phyloP scores from a whole-genome alignment of 1,140 invertebrate genomes.

The Zaprionus ornatus region DNA sequence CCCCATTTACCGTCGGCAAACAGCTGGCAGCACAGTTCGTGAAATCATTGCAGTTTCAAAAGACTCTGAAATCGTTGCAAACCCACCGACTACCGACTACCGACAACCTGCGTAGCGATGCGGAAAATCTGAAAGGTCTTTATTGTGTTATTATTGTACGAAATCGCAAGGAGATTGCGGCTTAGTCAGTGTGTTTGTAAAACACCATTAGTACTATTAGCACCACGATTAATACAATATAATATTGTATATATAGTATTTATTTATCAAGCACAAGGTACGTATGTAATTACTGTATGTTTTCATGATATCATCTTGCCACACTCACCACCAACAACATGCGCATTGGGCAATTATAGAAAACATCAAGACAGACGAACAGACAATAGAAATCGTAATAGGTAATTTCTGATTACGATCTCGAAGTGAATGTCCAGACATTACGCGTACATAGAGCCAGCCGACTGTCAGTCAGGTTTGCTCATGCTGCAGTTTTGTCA shows the following conservation, averaged over 20 bases:
- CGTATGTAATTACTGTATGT: slow-evolving; percentile 28
- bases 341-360: slow-evolving; percentile 48
- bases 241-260: slow-evolving; percentile 9
- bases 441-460: slow-evolving; percentile 11
- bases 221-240: neutral
- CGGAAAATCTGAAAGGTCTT: slow-evolving; percentile 75
- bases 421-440: slow-evolving; percentile 48
- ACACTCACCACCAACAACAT: neutral
- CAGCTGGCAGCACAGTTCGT: slow-evolving; percentile 33
- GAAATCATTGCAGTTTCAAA: slow-evolving; percentile 72
- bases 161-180: slow-evolving; percentile 35
- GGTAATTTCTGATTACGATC: slow-evolving; percentile 46
- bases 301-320: slow-evolving; percentile 44
- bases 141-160: slow-evolving; percentile 3
- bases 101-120: slow-evolving; percentile 54
- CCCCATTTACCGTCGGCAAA: slow-evolving; percentile 13
- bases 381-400: slow-evolving; percentile 44
- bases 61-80: slow-evolving; percentile 54
- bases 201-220: slow-evolving; percentile 29
- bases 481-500: slow-evolving; percentile 44
- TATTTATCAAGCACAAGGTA: slow-evolving; percentile 41
- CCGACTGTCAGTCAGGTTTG: slow-evolving; percentile 12
- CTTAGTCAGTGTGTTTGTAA: slow-evolving; percentile 13
- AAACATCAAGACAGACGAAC: slow-evolving; percentile 22
- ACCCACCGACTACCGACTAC: slow-evolving; percentile 26